Conservation (phyloP, 2,797 vertebrate genomes). For the Mus caroli region DNA sequence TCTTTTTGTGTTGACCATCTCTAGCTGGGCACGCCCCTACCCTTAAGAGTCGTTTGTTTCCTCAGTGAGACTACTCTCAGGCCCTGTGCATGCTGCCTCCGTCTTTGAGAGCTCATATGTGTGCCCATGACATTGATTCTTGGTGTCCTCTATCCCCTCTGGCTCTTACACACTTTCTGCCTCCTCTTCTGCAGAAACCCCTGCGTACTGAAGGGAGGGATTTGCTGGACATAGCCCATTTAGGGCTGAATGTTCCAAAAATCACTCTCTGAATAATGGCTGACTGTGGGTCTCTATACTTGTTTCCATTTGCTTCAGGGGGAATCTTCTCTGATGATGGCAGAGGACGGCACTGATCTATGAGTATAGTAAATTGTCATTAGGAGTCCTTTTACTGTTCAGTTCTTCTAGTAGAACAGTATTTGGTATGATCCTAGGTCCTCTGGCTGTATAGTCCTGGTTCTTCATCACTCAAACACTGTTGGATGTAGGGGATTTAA, state of each 20-base stretch:
- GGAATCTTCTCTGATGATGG: background rate
- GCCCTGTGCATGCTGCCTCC: background rate
- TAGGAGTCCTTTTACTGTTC: background rate
- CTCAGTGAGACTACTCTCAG: background rate
- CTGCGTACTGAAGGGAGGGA: background rate
- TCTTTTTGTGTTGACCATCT: background rate
- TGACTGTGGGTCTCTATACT: background rate
- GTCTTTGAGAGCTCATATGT: background rate
- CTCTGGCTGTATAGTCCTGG: background rate
- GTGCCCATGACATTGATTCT: background rate
- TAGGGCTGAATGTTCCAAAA: background rate
- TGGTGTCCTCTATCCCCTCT: background rate
- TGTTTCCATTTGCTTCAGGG: background rate
- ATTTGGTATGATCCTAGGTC: background rate
- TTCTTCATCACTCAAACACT: background rate
- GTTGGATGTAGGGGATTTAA: background rate
- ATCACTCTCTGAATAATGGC: background rate
- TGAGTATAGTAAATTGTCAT: background rate
- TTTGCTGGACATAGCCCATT: background rate
- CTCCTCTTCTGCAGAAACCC: background rate
- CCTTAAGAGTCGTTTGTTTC: background rate
- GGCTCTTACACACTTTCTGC: background rate
- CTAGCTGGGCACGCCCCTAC: background rate
- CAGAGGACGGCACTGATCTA: background rate
- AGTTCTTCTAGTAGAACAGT: background rate